Evolutionary conservation across 2,113 vertebrate genomes (phyloP), one percentile per base, ranked within the genome.

Genomic region (Sardina pilchardus): DNA sequence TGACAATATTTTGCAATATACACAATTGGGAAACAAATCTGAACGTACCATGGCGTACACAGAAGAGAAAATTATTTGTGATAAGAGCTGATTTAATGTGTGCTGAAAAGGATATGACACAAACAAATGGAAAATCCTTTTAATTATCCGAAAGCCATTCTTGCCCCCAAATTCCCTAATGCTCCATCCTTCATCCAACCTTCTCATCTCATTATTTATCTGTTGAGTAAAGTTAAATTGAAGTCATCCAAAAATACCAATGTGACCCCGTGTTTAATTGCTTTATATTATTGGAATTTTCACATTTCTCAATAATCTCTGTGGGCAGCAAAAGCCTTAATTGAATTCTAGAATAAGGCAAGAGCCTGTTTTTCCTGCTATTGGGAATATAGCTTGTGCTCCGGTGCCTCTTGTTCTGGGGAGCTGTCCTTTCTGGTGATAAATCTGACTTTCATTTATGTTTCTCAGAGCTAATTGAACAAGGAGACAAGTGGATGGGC

Each of bases 361-460:
- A 81, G 84, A 63, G 81, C 67, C 50, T 78, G 36, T 48, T 86
- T 30, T 34, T 50, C 56, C 19, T 75, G 56, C 85, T 80, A 47
- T 84, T 81, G 81, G 85, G 86, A 88, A 90, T 88, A 86, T 86
- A 92, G 93, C 93, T 90, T 88, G 90, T 90, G 89, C 90, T 83
- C 88, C 91, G 89, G 88, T 90, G 85, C 63, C 92, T 56, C 89
- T 90, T 82, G 5, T 36, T 78, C 24, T 0, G 87, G 91, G 94
- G 93, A 94, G 91, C 93, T 94, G 93, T 94, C 94, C 92, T 93
- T 90, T 92, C 92, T 93, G 83, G 93, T 92, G 92, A 93, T 92
- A 90, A 89, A 90, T 89, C 91, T 91, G 92, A 91, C 91, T 89
- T 43, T 4, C 80, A 90, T 88, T 89, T 89, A 91, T 93, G 63